Base-by-base conservation (phyloP, 2,888 invertebrate genomes). In the Eristalis pertinax region DNA sequence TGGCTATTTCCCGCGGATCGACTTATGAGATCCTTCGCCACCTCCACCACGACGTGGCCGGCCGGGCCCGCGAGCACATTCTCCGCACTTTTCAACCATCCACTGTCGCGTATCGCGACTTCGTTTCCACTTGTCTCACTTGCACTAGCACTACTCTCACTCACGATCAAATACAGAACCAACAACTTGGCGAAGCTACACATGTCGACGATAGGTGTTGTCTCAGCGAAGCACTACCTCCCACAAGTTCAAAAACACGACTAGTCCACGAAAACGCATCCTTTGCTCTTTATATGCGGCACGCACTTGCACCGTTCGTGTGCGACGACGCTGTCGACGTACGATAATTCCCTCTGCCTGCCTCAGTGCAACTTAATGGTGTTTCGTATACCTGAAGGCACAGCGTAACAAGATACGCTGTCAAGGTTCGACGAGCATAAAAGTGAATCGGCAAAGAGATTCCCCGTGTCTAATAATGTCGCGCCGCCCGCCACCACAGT, bases 1-100 rank as follows among this genome's bases (percentile, higher is more conserved):
- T 96, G 96, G 92, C 96, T 96, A 91, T 95, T 95, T 84, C 95
- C 95, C 8, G 95, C 94, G 0, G 96, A 96, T 90, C 96, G 94
- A 85, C 95, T 95, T 32, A 96, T 94, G 90, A 96, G 94, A 91
- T 96, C 96, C 91, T 94, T 95, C 2, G 96, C 96, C 78, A 93
- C 91, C 89, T 93, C 91, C 0, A 93, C 91, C 2, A 92, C 91
- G n/a, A 93, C 91, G 90, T 93, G 92, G 0, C 93, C 93, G 2
- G 93, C 91, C 0, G 93, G 93, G 65, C 91, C 92, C 15, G 90
- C 90, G 19, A 93, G 89, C 69, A 92, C 90, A 81, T 90, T 90
- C 80, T 92, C 91, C 0, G 92, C 92, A 62, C 90, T 90, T 41
- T 91, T 90, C 7, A 93, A 84, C 92, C 93, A 93, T 11, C 90